A percentile compares a stretch with the other conserved stretches of the same genome.
Evolutionary conservation across 2,797 vertebrate species (phyloP).

Genomic region (Rallus crepitans): DNA sequence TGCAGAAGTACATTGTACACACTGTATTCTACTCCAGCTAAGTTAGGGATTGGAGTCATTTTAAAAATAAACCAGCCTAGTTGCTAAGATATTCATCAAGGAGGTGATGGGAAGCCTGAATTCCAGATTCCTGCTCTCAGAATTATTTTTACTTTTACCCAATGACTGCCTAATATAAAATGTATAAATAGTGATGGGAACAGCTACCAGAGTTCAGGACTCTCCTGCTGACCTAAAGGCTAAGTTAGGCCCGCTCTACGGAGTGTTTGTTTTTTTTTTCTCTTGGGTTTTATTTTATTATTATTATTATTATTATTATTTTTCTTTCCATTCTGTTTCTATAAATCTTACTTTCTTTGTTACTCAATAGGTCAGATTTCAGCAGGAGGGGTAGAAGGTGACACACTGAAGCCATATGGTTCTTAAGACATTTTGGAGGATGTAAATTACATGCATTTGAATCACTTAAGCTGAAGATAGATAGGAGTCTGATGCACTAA

Average conservation of each 20-base stretch:
- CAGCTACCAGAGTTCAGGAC: background rate
- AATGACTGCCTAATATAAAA: background rate
- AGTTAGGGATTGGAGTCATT: background rate
- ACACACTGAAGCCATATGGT: background rate
- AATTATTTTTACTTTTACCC: slow-evolving; percentile 40
- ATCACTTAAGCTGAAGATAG: background rate
- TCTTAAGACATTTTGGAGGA: background rate
- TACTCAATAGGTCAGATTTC: background rate
- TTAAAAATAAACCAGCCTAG: slow-evolving; percentile 51
- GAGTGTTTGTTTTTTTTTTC: fast-evolving
- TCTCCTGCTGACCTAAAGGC: background rate
- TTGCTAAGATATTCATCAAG: slow-evolving; percentile 60
- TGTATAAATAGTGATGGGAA: background rate
- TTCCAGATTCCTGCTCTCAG: background rate
- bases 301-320: fast-evolving
- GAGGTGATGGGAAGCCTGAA: slow-evolving; percentile 4
- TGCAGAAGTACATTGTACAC: background rate
- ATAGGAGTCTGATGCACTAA: background rate
- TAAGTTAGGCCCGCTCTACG: background rate
- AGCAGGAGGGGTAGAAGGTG: background rate
- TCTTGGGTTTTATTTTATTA: background rate
- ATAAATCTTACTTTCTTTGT: background rate
- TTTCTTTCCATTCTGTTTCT: background rate
- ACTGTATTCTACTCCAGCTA: background rate
- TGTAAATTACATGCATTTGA: background rate